phyloP scores from a whole-genome alignment of 2,888 invertebrate genomes.

The Platerodrilus igneus region DNA sequence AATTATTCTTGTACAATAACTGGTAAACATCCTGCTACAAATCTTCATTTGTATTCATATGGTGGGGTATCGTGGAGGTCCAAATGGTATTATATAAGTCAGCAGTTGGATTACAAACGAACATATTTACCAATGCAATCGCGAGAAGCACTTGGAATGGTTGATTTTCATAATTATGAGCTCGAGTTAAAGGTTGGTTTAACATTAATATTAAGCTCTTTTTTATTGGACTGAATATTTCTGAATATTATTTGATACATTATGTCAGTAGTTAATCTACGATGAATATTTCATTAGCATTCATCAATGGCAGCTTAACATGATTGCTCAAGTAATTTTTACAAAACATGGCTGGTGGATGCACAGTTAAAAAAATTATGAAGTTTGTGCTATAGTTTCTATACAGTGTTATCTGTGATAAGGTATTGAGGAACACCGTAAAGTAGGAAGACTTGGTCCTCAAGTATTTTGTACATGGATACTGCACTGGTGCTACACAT shows the following conservation, averaged over 20 bases:
- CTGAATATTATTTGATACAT: no score
- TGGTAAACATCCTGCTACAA: conserved; percentile 67
- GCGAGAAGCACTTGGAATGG: conserved; percentile 52
- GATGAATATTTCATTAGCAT: conserved; percentile 6
- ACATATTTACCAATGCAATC: conserved; percentile 53
- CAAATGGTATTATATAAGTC: conserved; percentile 40
- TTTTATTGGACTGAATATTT: no score
- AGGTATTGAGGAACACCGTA: no score
- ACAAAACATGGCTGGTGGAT: no score
- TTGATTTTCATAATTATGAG: conserved; percentile 56
- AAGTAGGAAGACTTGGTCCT: no score
- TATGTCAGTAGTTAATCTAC: no score
- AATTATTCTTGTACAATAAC: conserved; percentile 64
- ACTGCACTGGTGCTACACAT: no score
- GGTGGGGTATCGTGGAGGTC: conserved; percentile 50
- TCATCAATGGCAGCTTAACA: conserved; percentile 9
- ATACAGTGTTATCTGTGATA: no score
- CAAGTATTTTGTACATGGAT: no score
- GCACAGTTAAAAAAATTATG: no score
- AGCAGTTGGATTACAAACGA: conserved; percentile 54
- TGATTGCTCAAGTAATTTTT: no score
- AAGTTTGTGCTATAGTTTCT: no score
- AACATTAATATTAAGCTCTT: background rate
- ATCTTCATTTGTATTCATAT: conserved; percentile 57
- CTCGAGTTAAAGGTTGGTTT: conserved; percentile 60